Base-by-base conservation (phyloP, 2,888 invertebrate genomes). In the Dromius quadrimaculatus region DNA sequence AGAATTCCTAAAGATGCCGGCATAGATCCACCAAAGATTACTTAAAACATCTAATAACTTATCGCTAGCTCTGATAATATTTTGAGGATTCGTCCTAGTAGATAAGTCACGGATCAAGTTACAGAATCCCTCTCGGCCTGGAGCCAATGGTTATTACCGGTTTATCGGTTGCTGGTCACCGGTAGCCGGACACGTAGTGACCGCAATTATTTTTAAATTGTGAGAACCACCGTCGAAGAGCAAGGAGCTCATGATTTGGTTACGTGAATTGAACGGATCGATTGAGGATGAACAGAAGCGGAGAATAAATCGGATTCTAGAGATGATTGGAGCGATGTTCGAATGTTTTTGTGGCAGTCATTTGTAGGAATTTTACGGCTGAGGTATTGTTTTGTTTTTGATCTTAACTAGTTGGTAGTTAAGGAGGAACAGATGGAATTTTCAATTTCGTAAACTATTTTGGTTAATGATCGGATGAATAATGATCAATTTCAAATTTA, bases 131-230 rank as follows among this genome's bases (percentile, higher is more conserved):
- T 11, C 6, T 28, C 28, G n/a, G 41, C 36, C 36, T 36, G 36
- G 36, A 13, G 43, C 43, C 19, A 8, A 11, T 47, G 47, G 36
- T 59, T 59, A 59, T 59, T 59, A 59, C 59, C 59, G 59, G 59
- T 59, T 59, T 36, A 59, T 36, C 59, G 59, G 59, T 59, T 34
- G 19, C 28, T 78, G 77, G 78, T 75, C 72, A 73, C 72, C 57
- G 43, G 61, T 71, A 74, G 72, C 77, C 73, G 75, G 43, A 78
- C 78, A 78, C 79, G 77, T 77, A 77, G 73, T 74, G 71, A 80
- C 80, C 80, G 77, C 80, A 80, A 80, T 80, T 79, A 80, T 79
- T 79, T 79, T 77, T 78, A 79, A 80, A 80, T 80, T 80, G 79
- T 80, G 80, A 80, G 80, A 80, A 80, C 76, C 57, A 71, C 61